phyloP scores from a whole-genome alignment of 2,113 vertebrate genomes.

The Ascaphus truei region DNA sequence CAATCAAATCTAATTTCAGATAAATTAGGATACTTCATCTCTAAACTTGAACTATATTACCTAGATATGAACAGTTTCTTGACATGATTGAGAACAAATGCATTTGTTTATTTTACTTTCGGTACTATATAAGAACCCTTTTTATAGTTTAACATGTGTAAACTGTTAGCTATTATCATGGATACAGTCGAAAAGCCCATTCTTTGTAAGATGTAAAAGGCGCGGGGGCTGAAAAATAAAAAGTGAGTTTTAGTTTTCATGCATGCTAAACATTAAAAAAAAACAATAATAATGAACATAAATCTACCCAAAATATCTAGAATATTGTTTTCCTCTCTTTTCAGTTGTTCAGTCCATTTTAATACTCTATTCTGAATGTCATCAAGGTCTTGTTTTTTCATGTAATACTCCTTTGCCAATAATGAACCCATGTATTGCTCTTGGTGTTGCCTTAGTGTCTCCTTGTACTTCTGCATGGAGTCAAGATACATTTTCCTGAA shows the following conservation, averaged over 20 bases:
- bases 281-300: background rate
- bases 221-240: conserved; percentile 58
- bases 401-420: conserved; percentile 55
- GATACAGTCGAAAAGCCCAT: conserved; percentile 69
- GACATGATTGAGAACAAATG: too few relatives aligned
- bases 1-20: too few relatives aligned
- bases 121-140: too few relatives aligned
- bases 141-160: too few relatives aligned
- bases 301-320: conserved; percentile 56
- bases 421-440: conserved; percentile 54
- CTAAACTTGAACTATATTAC: too few relatives aligned
- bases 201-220: conserved; percentile 59
- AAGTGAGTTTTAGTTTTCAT: conserved; percentile 38
- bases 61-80: too few relatives aligned
- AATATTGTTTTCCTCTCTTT: conserved; percentile 48
- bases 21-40: too few relatives aligned
- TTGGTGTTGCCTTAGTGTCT: conserved; percentile 54
- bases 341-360: conserved; percentile 48
- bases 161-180: conserved; percentile 43
- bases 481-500: conserved; percentile 62
- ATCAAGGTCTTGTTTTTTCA: conserved; percentile 59
- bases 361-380: conserved; percentile 55
- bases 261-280: background rate
- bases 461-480: conserved; percentile 54
- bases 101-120: too few relatives aligned